Evolutionary conservation across 2,797 vertebrate species (phyloP).

Genomic region (Allobates femoralis): DNA sequence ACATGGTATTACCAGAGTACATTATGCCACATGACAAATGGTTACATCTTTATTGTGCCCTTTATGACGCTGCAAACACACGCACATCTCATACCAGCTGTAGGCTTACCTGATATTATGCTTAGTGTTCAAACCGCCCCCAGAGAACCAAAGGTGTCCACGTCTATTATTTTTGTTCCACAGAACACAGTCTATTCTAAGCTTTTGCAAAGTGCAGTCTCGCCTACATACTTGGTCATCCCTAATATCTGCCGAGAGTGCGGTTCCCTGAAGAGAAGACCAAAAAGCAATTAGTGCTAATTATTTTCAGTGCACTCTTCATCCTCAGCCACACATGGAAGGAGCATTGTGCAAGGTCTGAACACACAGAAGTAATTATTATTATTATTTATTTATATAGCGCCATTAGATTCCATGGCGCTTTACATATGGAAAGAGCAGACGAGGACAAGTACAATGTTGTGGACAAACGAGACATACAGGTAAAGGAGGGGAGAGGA

Average conservation of each 20-base stretch:
- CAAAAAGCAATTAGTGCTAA: constrained; percentile 53
- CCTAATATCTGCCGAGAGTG: constrained; percentile 35
- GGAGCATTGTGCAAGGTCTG: neutral
- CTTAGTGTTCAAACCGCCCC: neutral
- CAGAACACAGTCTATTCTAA: constrained; percentile 2
- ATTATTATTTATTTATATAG: no score
- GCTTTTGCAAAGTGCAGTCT: constrained; percentile 13
- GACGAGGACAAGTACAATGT: no score
- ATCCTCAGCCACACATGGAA: constrained; percentile 15
- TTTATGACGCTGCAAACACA: neutral
- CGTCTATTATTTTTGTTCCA: neutral
- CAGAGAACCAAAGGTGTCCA: neutral
- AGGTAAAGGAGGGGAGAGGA: no score
- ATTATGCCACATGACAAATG: neutral
- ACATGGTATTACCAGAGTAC: no score
- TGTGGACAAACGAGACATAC: no score
- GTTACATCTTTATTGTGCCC: neutral
- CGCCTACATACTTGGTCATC: constrained; percentile 44
- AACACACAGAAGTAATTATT: neutral
- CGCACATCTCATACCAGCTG: neutral
- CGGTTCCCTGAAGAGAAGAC: constrained; percentile 33
- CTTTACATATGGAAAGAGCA: no score
- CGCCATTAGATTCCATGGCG: no score
- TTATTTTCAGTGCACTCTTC: constrained; percentile 28
- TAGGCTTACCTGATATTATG: no score